Percentiles rank a stretch among this genome's conserved stretches.
phyloP scores from a whole-genome alignment of 2,888 invertebrate species.

The Ennomos quercinarius region DNA sequence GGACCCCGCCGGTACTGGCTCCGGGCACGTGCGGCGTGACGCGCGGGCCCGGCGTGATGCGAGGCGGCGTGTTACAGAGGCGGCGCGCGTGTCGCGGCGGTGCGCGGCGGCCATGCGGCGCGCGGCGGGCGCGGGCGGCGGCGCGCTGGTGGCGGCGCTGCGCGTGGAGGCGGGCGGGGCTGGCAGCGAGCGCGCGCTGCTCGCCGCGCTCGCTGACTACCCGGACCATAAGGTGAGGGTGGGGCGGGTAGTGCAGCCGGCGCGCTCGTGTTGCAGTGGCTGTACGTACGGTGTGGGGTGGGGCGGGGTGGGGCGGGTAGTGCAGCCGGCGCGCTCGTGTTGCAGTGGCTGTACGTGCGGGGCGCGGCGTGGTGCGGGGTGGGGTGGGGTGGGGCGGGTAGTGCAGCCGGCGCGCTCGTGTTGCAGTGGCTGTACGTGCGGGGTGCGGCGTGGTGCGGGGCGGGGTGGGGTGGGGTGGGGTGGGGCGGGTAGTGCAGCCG shows the following conservation, averaged over 20 bases:
- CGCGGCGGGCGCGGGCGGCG: conserved; percentile 25
- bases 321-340: conserved; percentile 90
- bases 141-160: conserved; percentile 46
- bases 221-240: conserved; percentile 51
- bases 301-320: conserved; percentile 83
- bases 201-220: conserved; percentile 83
- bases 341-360: too few species aligned
- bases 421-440: conserved; percentile 89
- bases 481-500: conserved; percentile 88
- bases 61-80: conserved; percentile 6
- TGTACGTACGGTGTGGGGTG: conserved; percentile 64
- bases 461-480: conserved; percentile 67
- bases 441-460: conserved; percentile 88
- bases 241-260: conserved; percentile 19
- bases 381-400: conserved; percentile 75
- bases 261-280: background rate
- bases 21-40: too few species aligned
- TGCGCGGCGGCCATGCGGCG: conserved; percentile 40
- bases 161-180: conserved; percentile 42
- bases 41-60: too few species aligned
- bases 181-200: conserved; percentile 41
- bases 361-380: conserved; percentile 87
- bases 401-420: conserved; percentile 88
- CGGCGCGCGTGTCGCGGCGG: conserved; percentile 36
- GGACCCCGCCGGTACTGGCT: conserved; percentile 18